Evolutionary conservation across 2,113 vertebrate species (phyloP).

Genomic region (Antechinus flavipes): DNA sequence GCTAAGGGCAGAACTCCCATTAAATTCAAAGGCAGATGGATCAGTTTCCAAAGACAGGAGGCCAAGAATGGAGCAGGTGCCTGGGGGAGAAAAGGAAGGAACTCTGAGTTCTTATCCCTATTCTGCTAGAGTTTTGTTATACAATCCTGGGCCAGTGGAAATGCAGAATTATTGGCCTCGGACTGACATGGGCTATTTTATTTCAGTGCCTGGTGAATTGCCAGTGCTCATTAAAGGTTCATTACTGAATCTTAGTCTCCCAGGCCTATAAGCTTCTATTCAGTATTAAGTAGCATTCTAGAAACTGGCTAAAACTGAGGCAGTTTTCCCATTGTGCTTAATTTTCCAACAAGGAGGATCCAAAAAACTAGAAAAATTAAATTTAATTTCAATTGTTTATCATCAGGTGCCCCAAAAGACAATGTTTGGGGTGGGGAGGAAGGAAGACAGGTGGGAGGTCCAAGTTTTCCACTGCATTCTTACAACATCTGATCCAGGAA

Average conservation of each 20-base stretch:
- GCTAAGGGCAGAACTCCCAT: conserved; percentile 36
- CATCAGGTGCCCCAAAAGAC: conserved; percentile 2
- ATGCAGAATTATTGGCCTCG: conserved; percentile 31
- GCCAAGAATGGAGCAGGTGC: conserved; percentile 37
- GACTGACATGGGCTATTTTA: conserved; percentile 52
- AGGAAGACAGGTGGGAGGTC: neutral
- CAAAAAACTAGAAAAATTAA: neutral
- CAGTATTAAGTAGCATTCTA: conserved; percentile 24
- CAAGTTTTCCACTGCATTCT: neutral
- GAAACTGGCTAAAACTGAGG: conserved; percentile 22
- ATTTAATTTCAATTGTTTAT: neutral
- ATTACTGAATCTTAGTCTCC: neutral
- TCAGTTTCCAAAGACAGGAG: conserved; percentile 28
- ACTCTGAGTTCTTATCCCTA: conserved; percentile 16
- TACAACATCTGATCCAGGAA: neutral
- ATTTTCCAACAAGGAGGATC: neutral
- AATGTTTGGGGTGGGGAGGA: neutral
- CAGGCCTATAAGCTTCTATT: conserved; percentile 30
- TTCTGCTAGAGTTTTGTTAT: neutral
- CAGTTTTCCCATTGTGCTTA: neutral
- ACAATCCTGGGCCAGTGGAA: conserved; percentile 28
- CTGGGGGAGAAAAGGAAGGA: neutral
- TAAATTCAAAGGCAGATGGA: conserved; percentile 49
- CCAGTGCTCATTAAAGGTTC: conserved; percentile 58
- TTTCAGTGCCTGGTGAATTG: neutral